phyloP scores from a whole-genome alignment of 1,140 invertebrate genomes.

The Bradysia coprophila region DNA sequence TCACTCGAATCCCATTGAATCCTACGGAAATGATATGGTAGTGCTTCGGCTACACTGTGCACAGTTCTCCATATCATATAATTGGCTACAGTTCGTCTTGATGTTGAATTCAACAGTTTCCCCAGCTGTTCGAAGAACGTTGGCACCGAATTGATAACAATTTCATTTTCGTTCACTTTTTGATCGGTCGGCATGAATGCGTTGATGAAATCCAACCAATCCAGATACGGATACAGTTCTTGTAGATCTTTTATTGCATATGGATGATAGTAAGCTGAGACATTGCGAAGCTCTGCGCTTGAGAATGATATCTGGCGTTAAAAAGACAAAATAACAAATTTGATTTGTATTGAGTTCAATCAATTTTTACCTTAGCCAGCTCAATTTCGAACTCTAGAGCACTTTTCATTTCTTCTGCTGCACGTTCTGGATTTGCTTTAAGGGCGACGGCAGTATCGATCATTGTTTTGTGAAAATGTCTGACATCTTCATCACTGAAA shows the following conservation, averaged over 20 bases:
- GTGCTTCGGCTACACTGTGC: neutral
- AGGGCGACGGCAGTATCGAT: constrained; percentile 74
- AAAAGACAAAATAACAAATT: neutral
- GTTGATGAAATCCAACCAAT: constrained; percentile 70
- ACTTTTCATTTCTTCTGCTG: constrained; percentile 53
- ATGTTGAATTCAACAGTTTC: constrained; percentile 47
- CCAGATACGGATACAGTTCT: constrained; percentile 56
- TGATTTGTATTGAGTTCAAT: neutral
- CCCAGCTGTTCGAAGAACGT: constrained; percentile 62
- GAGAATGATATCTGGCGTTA: constrained; percentile 25
- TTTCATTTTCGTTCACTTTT: constrained; percentile 36
- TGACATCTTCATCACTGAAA: constrained; percentile 53
- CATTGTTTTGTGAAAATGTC: constrained; percentile 66
- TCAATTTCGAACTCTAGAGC: constrained; percentile 85
- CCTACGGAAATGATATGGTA: constrained; percentile 24
- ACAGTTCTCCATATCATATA: constrained; percentile 26
- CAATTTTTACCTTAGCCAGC: constrained; percentile 66
- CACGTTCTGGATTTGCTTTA: constrained; percentile 54
- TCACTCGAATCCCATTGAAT: constrained; percentile 9
- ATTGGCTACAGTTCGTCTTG: constrained; percentile 49
- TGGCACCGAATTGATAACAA: constrained; percentile 72
- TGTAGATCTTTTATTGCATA: constrained; percentile 63
- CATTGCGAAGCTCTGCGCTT: constrained; percentile 67
- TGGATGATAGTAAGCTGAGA: constrained; percentile 74
- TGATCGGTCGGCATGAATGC: constrained; percentile 52